A percentile compares a stretch with the other conserved stretches of the same genome.
These are phyloP conservation scores for Ovis canadensis DNA, from an alignment of 2,113 vertebrate species.

Conservation along the genomic window DNA sequence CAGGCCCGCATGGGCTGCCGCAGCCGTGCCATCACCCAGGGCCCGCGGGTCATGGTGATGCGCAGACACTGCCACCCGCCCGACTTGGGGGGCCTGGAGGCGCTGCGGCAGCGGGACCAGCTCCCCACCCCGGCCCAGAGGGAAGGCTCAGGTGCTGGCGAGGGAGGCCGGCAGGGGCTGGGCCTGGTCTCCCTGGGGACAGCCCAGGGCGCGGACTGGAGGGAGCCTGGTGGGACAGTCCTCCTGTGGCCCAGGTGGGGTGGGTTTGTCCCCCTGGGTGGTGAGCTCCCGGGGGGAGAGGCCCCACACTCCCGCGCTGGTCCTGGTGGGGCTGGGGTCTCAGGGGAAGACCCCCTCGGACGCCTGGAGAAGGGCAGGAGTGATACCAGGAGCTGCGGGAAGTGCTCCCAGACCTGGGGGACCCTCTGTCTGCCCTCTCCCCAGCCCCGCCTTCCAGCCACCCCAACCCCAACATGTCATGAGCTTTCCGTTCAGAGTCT, in stretches of 20 bases:
- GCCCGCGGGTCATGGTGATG: slow-evolving; percentile 56
- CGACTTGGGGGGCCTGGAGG: slow-evolving; percentile 54
- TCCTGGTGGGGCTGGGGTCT: too few relatives aligned
- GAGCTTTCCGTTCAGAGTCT: background rate
- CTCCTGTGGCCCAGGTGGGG: background rate
- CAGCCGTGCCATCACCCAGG: slow-evolving; percentile 61
- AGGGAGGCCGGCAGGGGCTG: accelerated
- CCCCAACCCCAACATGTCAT: background rate
- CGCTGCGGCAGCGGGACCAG: slow-evolving; percentile 52
- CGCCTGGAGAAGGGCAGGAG: background rate
- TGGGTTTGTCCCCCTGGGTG: background rate
- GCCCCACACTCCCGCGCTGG: background rate
- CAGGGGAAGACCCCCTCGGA: background rate
- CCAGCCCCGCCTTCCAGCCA: accelerated
- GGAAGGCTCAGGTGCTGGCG: background rate
- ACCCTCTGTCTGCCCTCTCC: background rate
- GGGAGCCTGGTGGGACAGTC: background rate
- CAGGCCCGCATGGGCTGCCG: slow-evolving; percentile 64
- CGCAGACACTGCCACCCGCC: slow-evolving; percentile 61
- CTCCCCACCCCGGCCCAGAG: background rate
- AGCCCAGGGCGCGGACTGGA: background rate
- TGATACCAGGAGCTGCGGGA: background rate
- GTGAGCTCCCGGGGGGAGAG: background rate
- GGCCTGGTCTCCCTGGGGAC: background rate
- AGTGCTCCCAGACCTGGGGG: background rate